Evolutionary conservation across 1,140 invertebrate species (phyloP).

Genomic region (Bombyx mandarina): DNA sequence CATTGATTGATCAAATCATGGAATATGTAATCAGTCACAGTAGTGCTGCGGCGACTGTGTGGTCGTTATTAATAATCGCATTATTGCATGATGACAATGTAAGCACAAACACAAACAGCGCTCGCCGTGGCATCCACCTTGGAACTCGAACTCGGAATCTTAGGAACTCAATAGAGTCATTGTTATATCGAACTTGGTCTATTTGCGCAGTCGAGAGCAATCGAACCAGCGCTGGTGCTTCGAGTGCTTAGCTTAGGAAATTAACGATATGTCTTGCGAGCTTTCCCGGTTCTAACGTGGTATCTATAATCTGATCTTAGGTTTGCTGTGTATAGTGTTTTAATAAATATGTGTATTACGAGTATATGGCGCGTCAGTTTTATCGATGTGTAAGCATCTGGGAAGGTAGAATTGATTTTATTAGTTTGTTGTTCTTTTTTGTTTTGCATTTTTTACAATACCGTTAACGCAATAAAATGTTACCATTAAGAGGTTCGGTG

Average conservation of each 20-base stretch:
- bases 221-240: not conserved
- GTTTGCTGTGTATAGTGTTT: constrained; percentile 1
- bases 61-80: not conserved
- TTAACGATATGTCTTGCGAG: constrained; percentile 27
- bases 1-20: no score
- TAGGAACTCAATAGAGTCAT: constrained; percentile 3
- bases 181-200: constrained; percentile 1
- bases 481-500: no score
- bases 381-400: no score
- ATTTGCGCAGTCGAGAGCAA: constrained; percentile 1
- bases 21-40: no score
- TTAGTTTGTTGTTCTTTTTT: no score
- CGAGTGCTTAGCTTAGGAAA: constrained; percentile 39
- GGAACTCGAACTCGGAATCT: not conserved
- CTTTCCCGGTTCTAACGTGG: constrained; percentile 10
- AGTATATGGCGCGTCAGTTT: no score
- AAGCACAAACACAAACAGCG: not conserved
- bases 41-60: no score
- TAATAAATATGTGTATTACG: not conserved
- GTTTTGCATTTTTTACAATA: no score
- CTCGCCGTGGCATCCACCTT: no score
- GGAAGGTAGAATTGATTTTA: no score
- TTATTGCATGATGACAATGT: not conserved
- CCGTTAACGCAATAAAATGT: no score
- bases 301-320: constrained; percentile 12